Conservation (phyloP, 2,113 vertebrate genomes). For the Apteryx owenii region DNA sequence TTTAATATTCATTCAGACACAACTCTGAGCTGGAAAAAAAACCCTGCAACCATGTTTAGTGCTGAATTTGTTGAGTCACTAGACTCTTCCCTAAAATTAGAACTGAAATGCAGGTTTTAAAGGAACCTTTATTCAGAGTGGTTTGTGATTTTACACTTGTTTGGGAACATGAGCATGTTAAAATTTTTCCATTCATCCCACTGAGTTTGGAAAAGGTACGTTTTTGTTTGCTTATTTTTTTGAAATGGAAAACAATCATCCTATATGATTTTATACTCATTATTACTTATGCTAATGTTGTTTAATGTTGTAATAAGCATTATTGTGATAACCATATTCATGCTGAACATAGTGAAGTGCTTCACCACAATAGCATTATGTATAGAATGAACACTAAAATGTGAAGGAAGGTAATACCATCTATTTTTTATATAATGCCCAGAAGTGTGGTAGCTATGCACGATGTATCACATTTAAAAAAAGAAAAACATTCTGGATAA, state of each 20-base stretch:
- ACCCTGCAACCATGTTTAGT: background rate
- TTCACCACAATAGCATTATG: background rate
- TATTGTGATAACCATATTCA: background rate
- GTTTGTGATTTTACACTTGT: background rate
- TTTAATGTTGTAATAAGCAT: background rate
- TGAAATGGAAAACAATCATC: background rate
- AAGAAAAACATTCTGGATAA: background rate
- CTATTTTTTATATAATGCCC: background rate
- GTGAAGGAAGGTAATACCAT: fast-evolving
- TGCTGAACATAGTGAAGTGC: background rate
- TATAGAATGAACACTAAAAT: background rate
- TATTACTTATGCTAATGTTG: background rate
- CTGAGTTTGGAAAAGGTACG: background rate
- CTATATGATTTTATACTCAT: background rate
- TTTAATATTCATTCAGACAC: background rate
- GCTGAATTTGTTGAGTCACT: background rate
- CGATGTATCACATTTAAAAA: background rate
- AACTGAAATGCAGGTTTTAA: background rate
- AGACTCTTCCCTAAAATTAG: background rate
- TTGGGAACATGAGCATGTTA: background rate
- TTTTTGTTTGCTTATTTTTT: background rate
- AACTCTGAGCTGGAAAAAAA: background rate
- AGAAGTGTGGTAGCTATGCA: background rate
- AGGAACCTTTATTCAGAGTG: background rate
- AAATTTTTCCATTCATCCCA: background rate